Evolutionary conservation across 2,888 invertebrate genomes (phyloP), one percentile per base, ranked within the genome.

Genomic region (Ennomos fuscantarius): DNA sequence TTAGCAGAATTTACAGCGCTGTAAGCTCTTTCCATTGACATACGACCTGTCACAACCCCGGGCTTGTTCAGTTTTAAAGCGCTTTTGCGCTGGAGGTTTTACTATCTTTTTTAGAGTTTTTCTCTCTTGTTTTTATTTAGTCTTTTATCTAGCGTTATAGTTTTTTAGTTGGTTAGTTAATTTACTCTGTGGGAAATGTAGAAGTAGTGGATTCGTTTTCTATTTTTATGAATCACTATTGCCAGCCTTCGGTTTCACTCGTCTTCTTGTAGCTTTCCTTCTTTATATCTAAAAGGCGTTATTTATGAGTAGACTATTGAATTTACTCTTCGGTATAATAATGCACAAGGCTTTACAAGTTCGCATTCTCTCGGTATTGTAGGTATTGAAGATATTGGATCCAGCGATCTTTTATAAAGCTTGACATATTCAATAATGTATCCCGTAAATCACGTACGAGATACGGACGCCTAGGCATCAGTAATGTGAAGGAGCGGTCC

Each of bases 31-130:
- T 46, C 55, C 47, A 48, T 43, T 68, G 63, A 65, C 58, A 52
- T 51, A 68, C 62, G 62, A 62, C 67, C 67, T 68, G 67, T 63
- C 67, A 63, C 67, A 62, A 47, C 48, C 58, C 53, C 46, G 50
- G 13, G 57, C 65, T 55, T 55, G 46, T 53, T 48, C 54, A 54
- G 40, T 42, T 56, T 57, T 61, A 48, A 62, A 60, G 55, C 44
- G 49, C 52, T 62, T 65, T 67, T 63, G 55, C 52, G 54, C 51
- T 55, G 37, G 15, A n/a, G n/a, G 43, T 58, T 52, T 52, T 48
- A 42, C 51, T 66, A 57, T 48, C 35, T 55, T 59, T n/a, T 66
- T 66, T 62, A 57, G 62, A 48, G 58, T 36, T 50, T 24, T 49
- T 34, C 49, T 32, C 49, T 47, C 42, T 50, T 54, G 55, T 60